Evolutionary conservation across 2,113 vertebrate genomes (phyloP).

Genomic region (Syngnathus scovelli): DNA sequence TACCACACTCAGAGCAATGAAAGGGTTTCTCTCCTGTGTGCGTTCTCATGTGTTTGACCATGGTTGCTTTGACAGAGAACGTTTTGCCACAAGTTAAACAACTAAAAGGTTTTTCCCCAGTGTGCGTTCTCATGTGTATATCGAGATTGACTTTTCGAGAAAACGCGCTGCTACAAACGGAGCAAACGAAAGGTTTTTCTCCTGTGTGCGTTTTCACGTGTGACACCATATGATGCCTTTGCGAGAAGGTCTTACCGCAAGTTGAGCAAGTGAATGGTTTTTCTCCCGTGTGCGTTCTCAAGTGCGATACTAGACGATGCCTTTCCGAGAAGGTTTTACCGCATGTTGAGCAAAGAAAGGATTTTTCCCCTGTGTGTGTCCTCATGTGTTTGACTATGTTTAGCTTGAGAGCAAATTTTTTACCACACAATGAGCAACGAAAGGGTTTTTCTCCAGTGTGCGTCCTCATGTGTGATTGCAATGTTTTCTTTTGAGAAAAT

Average conservation of each 20-base stretch:
- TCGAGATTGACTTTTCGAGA: neutral
- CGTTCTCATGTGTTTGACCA: neutral
- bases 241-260: neutral
- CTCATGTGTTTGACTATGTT: neutral
- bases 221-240: neutral
- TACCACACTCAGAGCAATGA: neutral
- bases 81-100: neutral
- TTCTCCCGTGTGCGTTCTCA: neutral
- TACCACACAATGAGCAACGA: neutral
- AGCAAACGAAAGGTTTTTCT: neutral
- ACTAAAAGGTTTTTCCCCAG: neutral
- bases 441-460: constrained; percentile 1
- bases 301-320: neutral
- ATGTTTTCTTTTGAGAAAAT: neutral
- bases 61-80: neutral
- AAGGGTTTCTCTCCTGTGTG: neutral
- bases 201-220: neutral
- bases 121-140: neutral
- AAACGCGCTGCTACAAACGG: neutral
- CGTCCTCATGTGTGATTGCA: neutral
- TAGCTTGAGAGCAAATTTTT: neutral
- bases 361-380: neutral
- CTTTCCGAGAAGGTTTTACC: neutral
- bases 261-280: neutral
- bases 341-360: neutral